These are phyloP conservation scores for Sylvia borin DNA, from an alignment of 2,797 vertebrate species.

Conservation along the genomic window DNA sequence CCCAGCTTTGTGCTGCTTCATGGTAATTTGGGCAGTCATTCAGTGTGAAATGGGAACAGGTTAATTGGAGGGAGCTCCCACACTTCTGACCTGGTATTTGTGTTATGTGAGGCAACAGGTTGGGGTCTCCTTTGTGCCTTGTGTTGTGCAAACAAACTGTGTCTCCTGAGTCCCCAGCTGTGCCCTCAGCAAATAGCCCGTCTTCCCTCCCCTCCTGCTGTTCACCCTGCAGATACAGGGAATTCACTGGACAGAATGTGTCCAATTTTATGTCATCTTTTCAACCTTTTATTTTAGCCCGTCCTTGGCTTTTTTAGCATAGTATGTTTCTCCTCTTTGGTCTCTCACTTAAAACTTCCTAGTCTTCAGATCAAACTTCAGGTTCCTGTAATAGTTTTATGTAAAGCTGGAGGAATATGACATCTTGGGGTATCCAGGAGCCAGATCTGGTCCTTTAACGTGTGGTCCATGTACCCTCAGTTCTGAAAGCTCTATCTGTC, in stretches of 20 bases:
- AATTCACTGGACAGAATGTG: background rate
- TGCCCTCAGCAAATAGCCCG: background rate
- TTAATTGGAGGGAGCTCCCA: background rate
- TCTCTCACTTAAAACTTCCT: background rate
- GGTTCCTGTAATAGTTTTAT: background rate
- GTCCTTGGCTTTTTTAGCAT: background rate
- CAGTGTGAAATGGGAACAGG: background rate
- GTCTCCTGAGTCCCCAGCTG: background rate
- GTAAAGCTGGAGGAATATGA: background rate
- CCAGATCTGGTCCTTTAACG: background rate
- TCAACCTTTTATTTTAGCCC: background rate
- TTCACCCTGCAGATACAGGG: background rate
- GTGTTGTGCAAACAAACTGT: background rate
- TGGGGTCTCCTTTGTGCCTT: background rate
- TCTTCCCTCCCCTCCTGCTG: background rate
- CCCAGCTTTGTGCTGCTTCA: background rate
- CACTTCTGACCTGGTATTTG: accelerated
- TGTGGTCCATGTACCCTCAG: background rate
- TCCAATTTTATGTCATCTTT: background rate
- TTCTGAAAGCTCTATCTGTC: background rate
- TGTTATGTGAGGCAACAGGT: background rate
- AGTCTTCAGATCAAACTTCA: background rate
- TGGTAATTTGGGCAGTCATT: background rate
- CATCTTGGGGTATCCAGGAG: background rate
- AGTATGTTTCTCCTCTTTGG: background rate